Evolutionary conservation across 64 coral and sea anemone species (phyloP).

Genomic region (Pocillopora verrucosa): DNA sequence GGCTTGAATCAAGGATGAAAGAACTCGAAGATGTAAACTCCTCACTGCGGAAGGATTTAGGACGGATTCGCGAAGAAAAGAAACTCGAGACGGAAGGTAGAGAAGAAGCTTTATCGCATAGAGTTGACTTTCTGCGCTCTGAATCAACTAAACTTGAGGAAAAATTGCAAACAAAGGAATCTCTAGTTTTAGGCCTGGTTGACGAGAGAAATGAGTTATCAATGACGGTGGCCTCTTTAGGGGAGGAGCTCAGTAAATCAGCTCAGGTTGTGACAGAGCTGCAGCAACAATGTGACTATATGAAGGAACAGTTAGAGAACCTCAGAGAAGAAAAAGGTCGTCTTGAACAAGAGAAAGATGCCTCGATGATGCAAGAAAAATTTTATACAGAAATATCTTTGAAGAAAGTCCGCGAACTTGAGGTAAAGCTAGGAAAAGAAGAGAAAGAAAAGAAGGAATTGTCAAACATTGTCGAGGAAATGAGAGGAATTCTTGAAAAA

Average conservation of each 20-base stretch:
- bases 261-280: conserved; percentile 8
- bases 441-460: conserved; percentile 3
- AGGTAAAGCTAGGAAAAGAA: conserved; percentile 10
- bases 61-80: neutral
- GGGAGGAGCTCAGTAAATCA: neutral
- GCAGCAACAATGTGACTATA: conserved; percentile 43
- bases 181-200: neutral
- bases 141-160: neutral
- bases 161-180: neutral
- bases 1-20: conserved; percentile 10
- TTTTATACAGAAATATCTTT: conserved; percentile 7
- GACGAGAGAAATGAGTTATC: conserved; percentile 3
- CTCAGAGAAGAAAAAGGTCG: conserved; percentile 18
- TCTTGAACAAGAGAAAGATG: conserved; percentile 43
- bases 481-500: neutral
- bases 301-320: conserved; percentile 42
- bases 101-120: conserved; percentile 23
- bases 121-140: neutral
- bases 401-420: conserved; percentile 19
- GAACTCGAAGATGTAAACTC: conserved; percentile 26
- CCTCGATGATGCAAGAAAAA: conserved; percentile 11
- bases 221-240: neutral
- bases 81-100: conserved; percentile 18
- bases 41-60: neutral
- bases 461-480: neutral